Conservation (phyloP, 92 coral and sea anemone species). For the Pocillopora meandrina region DNA sequence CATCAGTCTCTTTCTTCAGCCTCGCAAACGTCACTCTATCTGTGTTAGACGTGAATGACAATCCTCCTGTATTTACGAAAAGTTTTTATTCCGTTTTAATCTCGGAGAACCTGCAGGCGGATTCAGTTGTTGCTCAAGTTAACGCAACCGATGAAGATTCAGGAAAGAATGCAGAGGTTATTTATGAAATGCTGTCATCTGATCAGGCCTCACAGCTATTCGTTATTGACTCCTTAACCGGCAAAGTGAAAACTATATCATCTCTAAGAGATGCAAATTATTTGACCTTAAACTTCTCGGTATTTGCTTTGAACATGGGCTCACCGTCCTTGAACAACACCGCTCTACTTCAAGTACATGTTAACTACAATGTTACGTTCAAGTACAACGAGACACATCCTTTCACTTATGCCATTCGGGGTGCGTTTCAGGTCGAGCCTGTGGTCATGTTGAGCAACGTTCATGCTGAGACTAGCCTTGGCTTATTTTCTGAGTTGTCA, state of each 20-base stretch:
- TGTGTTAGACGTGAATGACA: constrained; percentile 57
- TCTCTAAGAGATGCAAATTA: constrained; percentile 58
- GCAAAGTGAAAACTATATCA: constrained; percentile 36
- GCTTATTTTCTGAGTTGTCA: constrained; percentile 31
- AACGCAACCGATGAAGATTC: constrained; percentile 53
- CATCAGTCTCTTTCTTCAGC: constrained; percentile 39
- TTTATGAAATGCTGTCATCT: neutral
- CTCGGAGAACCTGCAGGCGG: constrained; percentile 37
- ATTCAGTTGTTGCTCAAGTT: constrained; percentile 36
- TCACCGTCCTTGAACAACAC: constrained; percentile 41
- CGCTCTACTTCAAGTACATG: constrained; percentile 28
- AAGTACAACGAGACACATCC: constrained; percentile 32
- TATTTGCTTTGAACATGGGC: constrained; percentile 49
- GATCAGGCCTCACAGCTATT: constrained; percentile 13
- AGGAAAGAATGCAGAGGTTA: constrained; percentile 41
- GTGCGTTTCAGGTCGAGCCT: constrained; percentile 28
- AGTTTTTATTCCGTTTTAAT: constrained; percentile 30
- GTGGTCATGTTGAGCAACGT: constrained; percentile 20
- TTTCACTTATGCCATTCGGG: constrained; percentile 15
- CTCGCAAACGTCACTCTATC: constrained; percentile 41
- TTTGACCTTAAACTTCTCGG: constrained; percentile 18
- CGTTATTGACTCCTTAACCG: constrained; percentile 35
- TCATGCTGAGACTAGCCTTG: constrained; percentile 24
- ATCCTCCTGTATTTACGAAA: constrained; percentile 35
- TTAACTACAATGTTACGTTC: constrained; percentile 40